Evolutionary conservation across 2,797 vertebrate genomes (phyloP), one percentile per base, ranked within the genome.

Genomic region (Otolemur crassicaudatus): DNA sequence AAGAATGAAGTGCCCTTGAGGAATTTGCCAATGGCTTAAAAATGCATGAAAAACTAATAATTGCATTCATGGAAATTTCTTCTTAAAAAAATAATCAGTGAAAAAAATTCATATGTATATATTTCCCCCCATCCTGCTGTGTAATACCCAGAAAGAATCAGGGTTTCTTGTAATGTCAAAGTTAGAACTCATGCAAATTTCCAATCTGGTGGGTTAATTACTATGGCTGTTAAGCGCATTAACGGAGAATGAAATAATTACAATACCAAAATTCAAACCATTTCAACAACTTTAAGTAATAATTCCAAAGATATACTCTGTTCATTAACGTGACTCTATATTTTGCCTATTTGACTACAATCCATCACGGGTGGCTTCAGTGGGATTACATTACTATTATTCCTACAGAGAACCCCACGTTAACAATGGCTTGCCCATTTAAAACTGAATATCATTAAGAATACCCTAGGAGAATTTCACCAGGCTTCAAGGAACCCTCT

Each of bases 371-470:
- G 92, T 65, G 29, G 96, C 86, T 98, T 98, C 98, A 97, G 90
- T 98, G 98, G 98, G 98, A 98, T 98, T 98, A 98, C 93, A 97
- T 98, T 98, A 98, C 97, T 97, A 88, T 98, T 98, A 98, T 98
- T 98, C 93, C 93, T 97, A 77, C 90, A 96, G 96, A 98, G 95
- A 98, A 95, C 43, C 97, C 94, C 90, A 77, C 73, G 87, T 97
- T 98, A 98, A 98, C 97, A 98, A 98, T 97, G 97, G 96, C 97
- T 97, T 96, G 97, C 97, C 97, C 95, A 96, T 98, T 98, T 98
- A 98, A 96, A 94, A 98, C 85, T 95, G 98, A 98, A 98, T 98
- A 98, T 97, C 93, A 98, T 98, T 98, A 98, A 98, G 98, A 98
- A 98, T 98, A 97, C 95, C 97, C 97, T 96, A 91, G 67, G 97